Percentiles rank a stretch among this genome's conserved stretches.
Evolutionary conservation across 2,888 invertebrate genomes (phyloP).

Genomic region (Geophilus truncorum): DNA sequence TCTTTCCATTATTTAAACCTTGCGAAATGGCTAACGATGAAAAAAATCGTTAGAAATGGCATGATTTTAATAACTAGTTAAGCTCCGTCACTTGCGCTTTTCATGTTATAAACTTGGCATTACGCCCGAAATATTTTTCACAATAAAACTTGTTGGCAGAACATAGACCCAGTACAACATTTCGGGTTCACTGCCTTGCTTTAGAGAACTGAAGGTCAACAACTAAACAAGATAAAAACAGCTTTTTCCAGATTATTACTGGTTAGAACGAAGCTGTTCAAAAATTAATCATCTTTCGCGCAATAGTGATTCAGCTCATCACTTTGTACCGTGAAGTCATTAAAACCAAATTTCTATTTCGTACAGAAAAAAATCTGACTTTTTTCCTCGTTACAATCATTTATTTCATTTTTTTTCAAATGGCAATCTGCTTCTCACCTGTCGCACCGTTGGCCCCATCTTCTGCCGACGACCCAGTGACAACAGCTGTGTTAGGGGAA

Average conservation of each 20-base stretch:
- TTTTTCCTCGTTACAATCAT: too few relatives aligned
- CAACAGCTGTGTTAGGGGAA: slow-evolving; percentile 44
- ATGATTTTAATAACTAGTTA: not conserved
- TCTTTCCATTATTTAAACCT: not conserved
- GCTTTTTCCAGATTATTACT: not conserved
- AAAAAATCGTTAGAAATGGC: not conserved
- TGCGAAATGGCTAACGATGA: not conserved
- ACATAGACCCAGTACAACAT: not conserved
- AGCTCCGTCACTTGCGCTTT: too few relatives aligned
- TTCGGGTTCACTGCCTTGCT: slow-evolving; percentile 3
- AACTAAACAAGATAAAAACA: slow-evolving; percentile 1
- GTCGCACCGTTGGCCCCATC: slow-evolving; percentile 34
- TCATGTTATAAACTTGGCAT: not conserved
- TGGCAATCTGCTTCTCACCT: too few relatives aligned
- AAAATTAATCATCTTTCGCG: not conserved
- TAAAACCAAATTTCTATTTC: not conserved
- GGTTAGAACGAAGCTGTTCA: too few relatives aligned
- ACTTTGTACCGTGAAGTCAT: not conserved
- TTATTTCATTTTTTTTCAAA: too few relatives aligned
- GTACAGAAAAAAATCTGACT: too few relatives aligned
- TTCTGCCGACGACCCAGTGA: slow-evolving; percentile 45
- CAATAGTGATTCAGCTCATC: not conserved
- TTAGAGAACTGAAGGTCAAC: not conserved
- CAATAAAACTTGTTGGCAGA: slow-evolving; percentile 13
- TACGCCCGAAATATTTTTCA: not conserved